Evolutionary conservation across 1,140 invertebrate genomes (phyloP), one percentile per base, ranked within the genome.

Genomic region (Ostrea denselamellosa): DNA sequence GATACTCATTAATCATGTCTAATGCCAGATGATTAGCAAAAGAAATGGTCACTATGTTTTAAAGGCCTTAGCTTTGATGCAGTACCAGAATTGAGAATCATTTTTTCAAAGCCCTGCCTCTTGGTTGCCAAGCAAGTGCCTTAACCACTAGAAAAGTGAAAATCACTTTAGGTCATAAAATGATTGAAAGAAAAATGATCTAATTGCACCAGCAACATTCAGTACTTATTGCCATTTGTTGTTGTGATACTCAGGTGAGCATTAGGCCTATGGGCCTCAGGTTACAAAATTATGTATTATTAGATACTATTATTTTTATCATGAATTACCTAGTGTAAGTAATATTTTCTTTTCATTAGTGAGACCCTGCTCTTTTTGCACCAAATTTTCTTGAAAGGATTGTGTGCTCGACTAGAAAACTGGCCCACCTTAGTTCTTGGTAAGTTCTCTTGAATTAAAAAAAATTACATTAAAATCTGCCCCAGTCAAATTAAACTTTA

Each of bases 371-470:
- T 99, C 90, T 99, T 99, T 95, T 96, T 99, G 1, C 98, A 99
- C 95, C 98, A 99, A 95, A 98, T 99, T 89, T 99, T 98, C 94
- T 96, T 98, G 90, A 98, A 99, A 95, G 98, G 98, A n/a, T 96
- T 98, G 4, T 97, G 97, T 5, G 97, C 98, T 5, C 96, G 98
- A 87, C 97, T 99, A 96, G 98, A 98, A 95, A 98, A 97, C 89
- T 99, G 98, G 98, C 98, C 98, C 28, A 93, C 93, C 25, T 85
- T 93, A 85, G 93, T 94, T 52, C 89, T 93, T 89, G 92, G 93
- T 93, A 89, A 92, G 92, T 90, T 77, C 68, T 81, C 22, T 9
- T 83, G 5, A 44, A 44, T 53, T 77, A 25, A 14, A 12, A 28
- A 25, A 3, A 17, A 28, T 14, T 34, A 14, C 9, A 25, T 25